Conservation (phyloP, 2,113 vertebrate species). For the Campylomormyrus tamandua region DNA sequence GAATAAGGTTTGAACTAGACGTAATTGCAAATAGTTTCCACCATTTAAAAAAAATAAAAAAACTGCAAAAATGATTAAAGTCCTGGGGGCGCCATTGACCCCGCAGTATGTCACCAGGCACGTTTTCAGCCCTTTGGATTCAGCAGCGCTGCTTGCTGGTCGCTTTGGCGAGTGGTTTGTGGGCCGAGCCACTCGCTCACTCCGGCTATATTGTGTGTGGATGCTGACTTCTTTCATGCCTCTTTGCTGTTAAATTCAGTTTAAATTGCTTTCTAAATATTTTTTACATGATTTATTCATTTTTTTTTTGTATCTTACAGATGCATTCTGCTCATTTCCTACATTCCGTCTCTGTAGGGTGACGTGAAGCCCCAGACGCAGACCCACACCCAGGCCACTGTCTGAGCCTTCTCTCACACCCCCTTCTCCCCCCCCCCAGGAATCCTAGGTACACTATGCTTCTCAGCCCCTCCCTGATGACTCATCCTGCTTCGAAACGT, state of each 20-base stretch:
- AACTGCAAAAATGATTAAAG: neutral
- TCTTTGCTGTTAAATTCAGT: neutral
- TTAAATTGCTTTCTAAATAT: neutral
- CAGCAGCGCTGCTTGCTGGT: neutral
- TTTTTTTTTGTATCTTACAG: neutral
- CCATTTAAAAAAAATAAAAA: neutral
- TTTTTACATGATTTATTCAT: neutral
- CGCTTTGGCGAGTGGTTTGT: neutral
- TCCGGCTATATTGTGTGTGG: neutral
- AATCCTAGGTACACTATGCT: neutral
- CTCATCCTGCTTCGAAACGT: neutral
- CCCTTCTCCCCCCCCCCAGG: neutral
- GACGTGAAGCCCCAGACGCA: neutral
- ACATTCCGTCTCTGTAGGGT: neutral
- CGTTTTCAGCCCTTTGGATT: neutral
- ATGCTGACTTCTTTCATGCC: neutral
- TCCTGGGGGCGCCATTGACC: neutral
- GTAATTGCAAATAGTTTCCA: neutral
- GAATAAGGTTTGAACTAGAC: neutral
- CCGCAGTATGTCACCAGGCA: neutral
- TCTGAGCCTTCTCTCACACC: neutral
- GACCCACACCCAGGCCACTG: neutral
- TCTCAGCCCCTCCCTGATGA: neutral
- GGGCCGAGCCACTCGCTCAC: neutral
- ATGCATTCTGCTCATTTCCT: neutral